phyloP scores from a whole-genome alignment of 2,888 invertebrate species.

The Anoplius nigerrimus region DNA sequence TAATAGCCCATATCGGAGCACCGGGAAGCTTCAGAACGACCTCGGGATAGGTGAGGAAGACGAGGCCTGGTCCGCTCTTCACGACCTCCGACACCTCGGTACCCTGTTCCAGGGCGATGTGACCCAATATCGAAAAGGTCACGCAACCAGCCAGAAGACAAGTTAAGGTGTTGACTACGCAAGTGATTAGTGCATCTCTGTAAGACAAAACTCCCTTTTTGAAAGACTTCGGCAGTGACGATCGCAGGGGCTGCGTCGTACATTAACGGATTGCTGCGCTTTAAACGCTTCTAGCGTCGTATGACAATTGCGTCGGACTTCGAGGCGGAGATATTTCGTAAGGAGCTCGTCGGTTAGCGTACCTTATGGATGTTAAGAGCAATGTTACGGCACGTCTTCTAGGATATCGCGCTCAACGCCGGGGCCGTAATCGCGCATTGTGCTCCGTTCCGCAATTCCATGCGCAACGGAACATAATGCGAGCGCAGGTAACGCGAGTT shows the following conservation, averaged over 20 bases:
- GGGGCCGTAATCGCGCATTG: too few species aligned
- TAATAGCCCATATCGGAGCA: constrained; percentile 82
- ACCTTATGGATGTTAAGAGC: too few species aligned
- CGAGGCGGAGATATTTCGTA: neutral
- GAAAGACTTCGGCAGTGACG: constrained; percentile 34
- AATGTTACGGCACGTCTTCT: too few species aligned
- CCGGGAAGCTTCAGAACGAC: constrained; percentile 84
- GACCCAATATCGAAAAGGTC: constrained; percentile 85
- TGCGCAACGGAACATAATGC: too few species aligned
- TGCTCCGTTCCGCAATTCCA: too few species aligned
- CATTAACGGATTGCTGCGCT: constrained; percentile 10
- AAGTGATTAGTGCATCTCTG: constrained; percentile 84
- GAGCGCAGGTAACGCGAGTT: too few species aligned
- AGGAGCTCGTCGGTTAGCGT: too few species aligned
- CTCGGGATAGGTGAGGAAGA: constrained; percentile 86
- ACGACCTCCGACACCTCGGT: constrained; percentile 77
- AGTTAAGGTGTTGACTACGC: constrained; percentile 83
- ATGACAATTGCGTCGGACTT: constrained; percentile 1
- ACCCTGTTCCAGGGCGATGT: constrained; percentile 79
- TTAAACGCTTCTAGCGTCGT: neutral
- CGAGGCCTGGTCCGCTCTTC: constrained; percentile 83
- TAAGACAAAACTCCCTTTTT: constrained; percentile 51
- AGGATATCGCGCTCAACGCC: too few species aligned
- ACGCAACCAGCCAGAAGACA: constrained; percentile 85
- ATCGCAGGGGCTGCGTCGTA: constrained; percentile 17